A percentile compares a stretch with the other conserved stretches of the same genome.
Conservation (phyloP, 2,797 vertebrate species). For the Remorina albescens region DNA sequence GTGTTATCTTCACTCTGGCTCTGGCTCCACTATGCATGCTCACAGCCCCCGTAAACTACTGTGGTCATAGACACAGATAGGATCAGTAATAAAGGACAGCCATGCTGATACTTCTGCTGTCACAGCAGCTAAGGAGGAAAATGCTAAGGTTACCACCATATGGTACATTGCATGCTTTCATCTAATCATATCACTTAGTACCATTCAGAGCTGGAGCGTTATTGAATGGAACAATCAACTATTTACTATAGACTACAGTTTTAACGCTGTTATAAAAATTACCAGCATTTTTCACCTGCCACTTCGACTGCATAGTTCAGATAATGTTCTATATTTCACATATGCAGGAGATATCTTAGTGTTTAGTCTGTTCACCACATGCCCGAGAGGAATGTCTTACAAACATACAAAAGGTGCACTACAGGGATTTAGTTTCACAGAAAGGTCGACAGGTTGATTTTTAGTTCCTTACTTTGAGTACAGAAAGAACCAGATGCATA, state of each 20-base stretch:
- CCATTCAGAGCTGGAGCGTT: conserved; percentile 23
- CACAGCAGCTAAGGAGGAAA: conserved; percentile 41
- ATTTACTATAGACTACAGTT: conserved; percentile 8
- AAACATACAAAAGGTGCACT: conserved; percentile 6
- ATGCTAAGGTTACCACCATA: conserved; percentile 33
- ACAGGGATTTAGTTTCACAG: neutral
- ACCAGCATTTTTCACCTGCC: neutral
- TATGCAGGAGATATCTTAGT: neutral
- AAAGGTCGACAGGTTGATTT: neutral
- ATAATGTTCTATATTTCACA: conserved; percentile 11
- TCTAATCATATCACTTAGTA: conserved; percentile 48
- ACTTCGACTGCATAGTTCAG: neutral
- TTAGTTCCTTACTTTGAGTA: neutral
- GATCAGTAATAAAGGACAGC: conserved; percentile 70
- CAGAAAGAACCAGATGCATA: neutral
- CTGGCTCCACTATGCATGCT: conserved; percentile 53
- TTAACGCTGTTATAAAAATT: conserved; percentile 6
- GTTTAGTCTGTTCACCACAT: conserved; percentile 13
- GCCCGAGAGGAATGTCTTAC: neutral
- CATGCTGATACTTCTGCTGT: conserved; percentile 57
- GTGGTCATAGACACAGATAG: conserved; percentile 53
- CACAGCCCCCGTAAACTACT: conserved; percentile 49
- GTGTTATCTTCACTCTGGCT: conserved; percentile 65
- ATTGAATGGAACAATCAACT: conserved; percentile 16
- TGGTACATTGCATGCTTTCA: conserved; percentile 19